phyloP scores from a whole-genome alignment of 2,888 invertebrate species.

The Aphrophora alni region DNA sequence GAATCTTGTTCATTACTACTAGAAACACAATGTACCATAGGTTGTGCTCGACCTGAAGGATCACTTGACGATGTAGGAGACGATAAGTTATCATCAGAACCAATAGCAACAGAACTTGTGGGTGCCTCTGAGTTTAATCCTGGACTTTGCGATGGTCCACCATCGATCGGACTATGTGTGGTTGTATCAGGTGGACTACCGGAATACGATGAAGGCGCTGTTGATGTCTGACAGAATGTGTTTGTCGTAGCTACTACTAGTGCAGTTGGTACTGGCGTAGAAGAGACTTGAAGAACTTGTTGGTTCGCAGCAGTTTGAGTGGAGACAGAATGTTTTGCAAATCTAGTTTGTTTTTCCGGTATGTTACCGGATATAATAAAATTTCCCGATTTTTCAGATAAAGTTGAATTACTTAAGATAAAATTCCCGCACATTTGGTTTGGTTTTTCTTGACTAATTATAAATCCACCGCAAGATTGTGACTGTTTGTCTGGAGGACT shows the following conservation, averaged over 20 bases:
- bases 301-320: constrained; percentile 68
- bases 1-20: constrained; percentile 68
- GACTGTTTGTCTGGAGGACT: constrained; percentile 44
- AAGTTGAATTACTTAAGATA: constrained; percentile 47
- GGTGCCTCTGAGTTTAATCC: constrained; percentile 41
- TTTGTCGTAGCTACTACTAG: constrained; percentile 52
- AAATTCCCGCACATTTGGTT: constrained; percentile 50
- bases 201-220: constrained; percentile 51
- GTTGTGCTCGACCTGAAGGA: constrained; percentile 52
- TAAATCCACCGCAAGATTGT: constrained; percentile 45
- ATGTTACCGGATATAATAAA: constrained; percentile 41
- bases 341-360: constrained; percentile 48
- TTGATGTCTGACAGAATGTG: constrained; percentile 57
- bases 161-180: constrained; percentile 78
- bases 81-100: constrained; percentile 55
- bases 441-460: constrained; percentile 48
- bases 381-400: constrained; percentile 44
- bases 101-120: constrained; percentile 44
- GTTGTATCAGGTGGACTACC: constrained; percentile 85
- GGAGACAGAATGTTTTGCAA: constrained; percentile 71
- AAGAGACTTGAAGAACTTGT: constrained; percentile 51
- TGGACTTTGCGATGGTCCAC: constrained; percentile 43
- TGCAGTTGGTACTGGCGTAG: constrained; percentile 54
- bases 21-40: constrained; percentile 87
- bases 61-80: constrained; percentile 53